Evolutionary conservation across 2,797 vertebrate species (phyloP), one percentile per base, ranked within the genome.

Genomic region (Hirundo rustica): DNA sequence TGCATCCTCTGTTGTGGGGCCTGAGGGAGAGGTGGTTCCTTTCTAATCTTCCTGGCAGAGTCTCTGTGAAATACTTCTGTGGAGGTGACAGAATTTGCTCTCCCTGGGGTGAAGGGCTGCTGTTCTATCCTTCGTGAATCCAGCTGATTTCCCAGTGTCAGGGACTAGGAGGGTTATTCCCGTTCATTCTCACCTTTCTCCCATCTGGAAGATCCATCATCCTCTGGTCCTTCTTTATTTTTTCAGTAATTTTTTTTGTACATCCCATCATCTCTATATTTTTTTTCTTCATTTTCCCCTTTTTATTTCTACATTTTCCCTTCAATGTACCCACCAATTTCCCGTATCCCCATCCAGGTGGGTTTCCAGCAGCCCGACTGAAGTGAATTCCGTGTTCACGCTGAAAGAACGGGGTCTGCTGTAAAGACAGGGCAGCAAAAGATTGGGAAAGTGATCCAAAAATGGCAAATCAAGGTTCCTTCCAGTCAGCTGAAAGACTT

Each of bases 381-480:
- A 19, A 51, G n/a, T 8, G 34, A 61, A 26, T 42, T 61, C 67
- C 0, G 0, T 13, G 32, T 27, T 79, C 18, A 2, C 6, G 0
- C 42, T 16, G 50, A 36, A 42, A 64, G 21, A 71, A 16, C 48
- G 32, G 50, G 26, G 26, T 16, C 50, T 64, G 61, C 48, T 22
- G 19, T 4, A 48, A n/a, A 62, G 73, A 9, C 7, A 51, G 67
- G 54, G 27, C 25, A 75, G 64, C n/a, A 50, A 36, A 32, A 4
- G 17, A 19, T 11, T 2, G 17, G 55, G 55, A 8, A 73, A 54
- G 80, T 1, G 7, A 36, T 85, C 44, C 25, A 23, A 65, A 85
- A 50, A 68, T 26, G 22, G 48, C 57, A 16, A 87, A 58, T 30
- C 38, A 17, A 70, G 65, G 32, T 7, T 89, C 45, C 29, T 71